A percentile compares a stretch with the other conserved stretches of the same genome.
These are phyloP conservation scores for Megaceryle maxima DNA, from an alignment of 2,113 vertebrate species.

Conservation along the genomic window DNA sequence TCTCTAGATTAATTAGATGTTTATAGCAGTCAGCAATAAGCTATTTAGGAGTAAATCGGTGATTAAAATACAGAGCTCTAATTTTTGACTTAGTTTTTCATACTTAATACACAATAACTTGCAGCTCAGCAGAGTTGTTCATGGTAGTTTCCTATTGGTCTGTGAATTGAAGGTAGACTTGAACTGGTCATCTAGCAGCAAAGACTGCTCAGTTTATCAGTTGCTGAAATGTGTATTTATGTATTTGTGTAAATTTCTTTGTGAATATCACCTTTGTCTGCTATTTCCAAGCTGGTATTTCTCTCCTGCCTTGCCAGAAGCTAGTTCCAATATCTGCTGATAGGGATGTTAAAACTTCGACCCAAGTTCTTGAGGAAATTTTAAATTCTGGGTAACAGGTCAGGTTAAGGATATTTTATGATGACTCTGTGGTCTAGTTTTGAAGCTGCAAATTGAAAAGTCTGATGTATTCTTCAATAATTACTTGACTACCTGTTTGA, in stretches of 20 bases:
- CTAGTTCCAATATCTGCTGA: background rate
- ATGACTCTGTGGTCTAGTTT: background rate
- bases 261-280: background rate
- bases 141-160: background rate
- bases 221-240: background rate
- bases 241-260: background rate
- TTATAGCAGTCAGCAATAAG: background rate
- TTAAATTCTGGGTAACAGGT: background rate
- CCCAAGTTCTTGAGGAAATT: background rate
- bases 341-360: background rate
- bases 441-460: background rate
- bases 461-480: conserved; percentile 16
- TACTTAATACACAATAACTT: background rate
- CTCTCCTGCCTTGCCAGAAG: background rate
- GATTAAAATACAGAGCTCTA: background rate
- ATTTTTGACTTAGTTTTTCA: background rate
- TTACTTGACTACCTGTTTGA: conserved; percentile 11
- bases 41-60: background rate
- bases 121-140: background rate
- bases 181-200: background rate
- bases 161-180: background rate
- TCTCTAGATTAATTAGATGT: background rate
- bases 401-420: background rate
- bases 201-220: background rate
- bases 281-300: background rate